A percentile compares a stretch with the other conserved stretches of the same genome.
phyloP scores from a whole-genome alignment of 2,797 vertebrate genomes.

The Anguilla obscura region DNA sequence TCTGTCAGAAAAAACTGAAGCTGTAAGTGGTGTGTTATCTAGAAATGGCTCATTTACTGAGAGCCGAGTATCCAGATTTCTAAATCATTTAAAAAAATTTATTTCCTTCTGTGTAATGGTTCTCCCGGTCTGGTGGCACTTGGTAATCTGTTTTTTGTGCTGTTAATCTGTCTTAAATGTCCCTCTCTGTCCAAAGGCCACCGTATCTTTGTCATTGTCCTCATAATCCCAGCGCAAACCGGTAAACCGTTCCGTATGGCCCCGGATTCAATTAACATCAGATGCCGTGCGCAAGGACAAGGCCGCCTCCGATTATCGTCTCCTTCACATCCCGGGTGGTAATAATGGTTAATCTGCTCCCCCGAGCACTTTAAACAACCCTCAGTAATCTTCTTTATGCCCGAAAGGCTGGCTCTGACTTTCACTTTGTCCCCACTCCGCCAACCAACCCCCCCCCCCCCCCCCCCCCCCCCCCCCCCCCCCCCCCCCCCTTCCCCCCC shows the following conservation, averaged over 20 bases:
- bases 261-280: constrained; percentile 67
- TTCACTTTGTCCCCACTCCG: constrained; percentile 31
- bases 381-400: constrained; percentile 82
- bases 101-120: not conserved
- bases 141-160: constrained; percentile 56
- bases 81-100: not conserved
- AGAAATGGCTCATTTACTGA: not conserved
- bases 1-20: not conserved
- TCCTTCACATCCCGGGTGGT: constrained; percentile 62
- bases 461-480: not conserved
- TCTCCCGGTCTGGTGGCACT: constrained; percentile 15
- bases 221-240: constrained; percentile 57
- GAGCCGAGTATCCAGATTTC: not conserved
- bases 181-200: constrained; percentile 56
- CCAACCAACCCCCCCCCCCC: not conserved
- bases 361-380: constrained; percentile 71
- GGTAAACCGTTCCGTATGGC: constrained; percentile 78
- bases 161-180: constrained; percentile 68
- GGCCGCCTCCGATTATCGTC: constrained; percentile 61
- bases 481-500: not conserved
- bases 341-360: constrained; percentile 74
- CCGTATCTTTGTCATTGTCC: constrained; percentile 68
- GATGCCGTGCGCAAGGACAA: constrained; percentile 53
- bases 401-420: constrained; percentile 68
- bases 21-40: constrained; percentile 4